A percentile compares a stretch with the other conserved stretches of the same genome.
These are phyloP conservation scores for Tetranychus truncatus DNA, from an alignment of 2,888 invertebrate species.

Conservation along the genomic window DNA sequence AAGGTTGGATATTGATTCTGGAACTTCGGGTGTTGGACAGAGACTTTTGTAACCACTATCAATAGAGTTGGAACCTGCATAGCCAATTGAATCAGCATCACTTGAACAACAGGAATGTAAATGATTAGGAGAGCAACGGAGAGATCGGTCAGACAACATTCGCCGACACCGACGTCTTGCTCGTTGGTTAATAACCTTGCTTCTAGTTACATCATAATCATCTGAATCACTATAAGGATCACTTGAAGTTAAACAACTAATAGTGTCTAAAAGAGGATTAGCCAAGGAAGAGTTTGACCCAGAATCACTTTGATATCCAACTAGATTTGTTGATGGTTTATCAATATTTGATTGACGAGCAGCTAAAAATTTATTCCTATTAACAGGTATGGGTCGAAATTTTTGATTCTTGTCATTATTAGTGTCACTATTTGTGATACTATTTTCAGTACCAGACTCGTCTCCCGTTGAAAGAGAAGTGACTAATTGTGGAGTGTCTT, in stretches of 20 bases:
- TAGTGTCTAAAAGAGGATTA: conserved; percentile 32
- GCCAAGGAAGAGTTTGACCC: conserved; percentile 2
- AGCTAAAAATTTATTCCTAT: not conserved
- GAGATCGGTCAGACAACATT: conserved; percentile 11
- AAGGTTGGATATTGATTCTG: conserved; percentile 23
- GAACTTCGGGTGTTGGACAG: conserved; percentile 32
- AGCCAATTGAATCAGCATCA: conserved; percentile 31
- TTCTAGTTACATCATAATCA: conserved; percentile 15
- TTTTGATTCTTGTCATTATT: not conserved
- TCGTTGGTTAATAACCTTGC: conserved; percentile 24
- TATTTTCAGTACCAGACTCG: not conserved
- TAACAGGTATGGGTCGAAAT: conserved; percentile 1
- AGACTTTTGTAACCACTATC: conserved; percentile 33
- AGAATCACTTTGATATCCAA: not conserved
- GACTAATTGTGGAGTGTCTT: too few species aligned
- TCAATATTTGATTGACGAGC: not conserved
- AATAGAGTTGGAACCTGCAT: conserved; percentile 32
- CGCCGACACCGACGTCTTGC: conserved; percentile 18
- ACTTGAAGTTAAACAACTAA: conserved; percentile 29
- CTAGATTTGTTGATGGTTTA: not conserved
- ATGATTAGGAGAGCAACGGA: conserved; percentile 17
- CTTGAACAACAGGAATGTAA: conserved; percentile 23
- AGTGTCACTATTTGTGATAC: not conserved
- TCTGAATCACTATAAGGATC: conserved; percentile 11
- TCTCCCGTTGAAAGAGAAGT: too few species aligned